These are phyloP conservation scores for Drosophila nigricruria DNA, from an alignment of 2,888 invertebrate species.

Conservation along the genomic window DNA sequence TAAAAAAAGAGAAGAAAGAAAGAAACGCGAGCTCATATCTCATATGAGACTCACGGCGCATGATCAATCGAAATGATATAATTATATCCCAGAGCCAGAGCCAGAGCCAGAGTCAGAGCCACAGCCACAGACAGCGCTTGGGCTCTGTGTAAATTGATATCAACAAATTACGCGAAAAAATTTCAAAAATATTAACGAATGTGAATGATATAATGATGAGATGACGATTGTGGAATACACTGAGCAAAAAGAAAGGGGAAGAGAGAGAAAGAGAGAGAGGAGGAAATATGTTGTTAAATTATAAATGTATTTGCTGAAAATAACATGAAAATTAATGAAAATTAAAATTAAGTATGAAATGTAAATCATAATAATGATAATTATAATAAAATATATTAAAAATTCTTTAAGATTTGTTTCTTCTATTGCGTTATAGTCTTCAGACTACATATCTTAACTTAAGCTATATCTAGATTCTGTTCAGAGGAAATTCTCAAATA, in stretches of 20 bases:
- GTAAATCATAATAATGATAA: too few species aligned
- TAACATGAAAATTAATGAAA: too few species aligned
- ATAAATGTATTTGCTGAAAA: not conserved
- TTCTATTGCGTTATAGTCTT: too few species aligned
- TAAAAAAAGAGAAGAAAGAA: conserved; percentile 25
- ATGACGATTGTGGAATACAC: conserved; percentile 61
- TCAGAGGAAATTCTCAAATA: too few species aligned
- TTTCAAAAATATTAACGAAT: conserved; percentile 81
- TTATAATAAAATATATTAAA: too few species aligned
- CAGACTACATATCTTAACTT: too few species aligned
- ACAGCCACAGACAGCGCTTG: conserved; percentile 9
- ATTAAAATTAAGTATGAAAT: not conserved
- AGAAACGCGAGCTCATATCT: conserved; percentile 32
- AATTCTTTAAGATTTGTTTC: too few species aligned
- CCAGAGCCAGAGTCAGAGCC: not conserved
- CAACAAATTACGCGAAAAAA: conserved; percentile 81
- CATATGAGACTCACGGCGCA: conserved; percentile 57
- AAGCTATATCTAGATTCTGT: too few species aligned
- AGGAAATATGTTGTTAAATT: not conserved
- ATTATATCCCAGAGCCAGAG: conserved; percentile 59
- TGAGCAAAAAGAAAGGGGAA: conserved; percentile 17
- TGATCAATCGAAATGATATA: conserved; percentile 82
- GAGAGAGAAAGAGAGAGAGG: not conserved
- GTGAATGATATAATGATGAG: conserved; percentile 79
- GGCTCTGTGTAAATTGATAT: conserved; percentile 79